Conservation (phyloP, 2,888 invertebrate genomes). For the Rotaria macrura region DNA sequence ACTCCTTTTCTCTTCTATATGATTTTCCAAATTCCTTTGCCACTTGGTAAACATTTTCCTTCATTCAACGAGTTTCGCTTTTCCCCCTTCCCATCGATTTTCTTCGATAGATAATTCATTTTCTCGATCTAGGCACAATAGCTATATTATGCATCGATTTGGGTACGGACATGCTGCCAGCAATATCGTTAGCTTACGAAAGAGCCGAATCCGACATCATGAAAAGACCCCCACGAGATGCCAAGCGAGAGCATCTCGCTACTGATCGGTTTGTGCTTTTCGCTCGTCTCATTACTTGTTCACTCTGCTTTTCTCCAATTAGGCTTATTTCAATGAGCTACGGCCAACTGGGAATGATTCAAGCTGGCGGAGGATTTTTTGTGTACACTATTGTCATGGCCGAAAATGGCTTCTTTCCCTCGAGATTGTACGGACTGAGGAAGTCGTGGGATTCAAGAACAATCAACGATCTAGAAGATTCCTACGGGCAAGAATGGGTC, state of each 20-base stretch:
- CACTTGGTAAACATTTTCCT: neutral
- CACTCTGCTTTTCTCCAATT: neutral
- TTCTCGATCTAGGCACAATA: too few relatives aligned
- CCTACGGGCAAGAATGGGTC: constrained; percentile 94
- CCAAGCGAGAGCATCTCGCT: too few relatives aligned
- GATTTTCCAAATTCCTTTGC: constrained; percentile 5
- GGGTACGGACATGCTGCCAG: constrained; percentile 23
- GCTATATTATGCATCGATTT: neutral
- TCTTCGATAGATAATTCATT: too few relatives aligned
- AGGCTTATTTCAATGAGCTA: constrained; percentile 92
- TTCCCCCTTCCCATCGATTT: too few relatives aligned
- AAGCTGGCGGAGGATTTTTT: constrained; percentile 99
- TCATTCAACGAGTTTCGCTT: too few relatives aligned
- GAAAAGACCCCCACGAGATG: too few relatives aligned
- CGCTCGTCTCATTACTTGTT: neutral
- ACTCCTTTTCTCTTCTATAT: constrained; percentile 17
- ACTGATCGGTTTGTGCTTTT: too few relatives aligned
- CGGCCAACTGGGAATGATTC: constrained; percentile 99
- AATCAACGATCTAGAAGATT: constrained; percentile 91
- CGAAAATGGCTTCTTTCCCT: constrained; percentile 91
- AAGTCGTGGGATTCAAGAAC: constrained; percentile 97
- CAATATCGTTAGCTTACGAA: neutral
- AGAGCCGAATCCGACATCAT: too few relatives aligned
- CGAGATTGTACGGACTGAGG: constrained; percentile 78
- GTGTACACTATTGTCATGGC: constrained; percentile 99